Conservation (phyloP, 2,797 vertebrate species). For the Urophycis tenuis region DNA sequence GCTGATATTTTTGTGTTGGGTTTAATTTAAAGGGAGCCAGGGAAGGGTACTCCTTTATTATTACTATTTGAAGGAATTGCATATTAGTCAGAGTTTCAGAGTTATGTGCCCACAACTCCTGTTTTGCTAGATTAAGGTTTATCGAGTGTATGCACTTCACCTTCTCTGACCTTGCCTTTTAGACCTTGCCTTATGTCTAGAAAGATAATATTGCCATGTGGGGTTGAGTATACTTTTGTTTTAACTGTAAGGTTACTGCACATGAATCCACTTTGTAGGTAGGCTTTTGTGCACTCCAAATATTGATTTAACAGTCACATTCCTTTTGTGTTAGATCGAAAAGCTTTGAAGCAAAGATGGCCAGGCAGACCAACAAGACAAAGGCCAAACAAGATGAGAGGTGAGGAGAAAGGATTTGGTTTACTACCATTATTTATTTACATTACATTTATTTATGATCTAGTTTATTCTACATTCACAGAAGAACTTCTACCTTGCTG, state of each 20-base stretch:
- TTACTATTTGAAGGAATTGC: background rate
- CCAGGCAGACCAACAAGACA: constrained; percentile 71
- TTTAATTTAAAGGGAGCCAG: background rate
- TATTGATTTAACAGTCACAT: background rate
- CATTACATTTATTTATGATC: background rate
- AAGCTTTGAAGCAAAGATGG: constrained; percentile 69
- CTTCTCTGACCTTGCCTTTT: background rate
- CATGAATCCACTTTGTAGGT: background rate
- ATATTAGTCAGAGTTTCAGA: background rate
- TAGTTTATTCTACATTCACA: background rate
- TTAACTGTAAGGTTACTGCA: background rate
- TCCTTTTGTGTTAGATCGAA: constrained; percentile 58
- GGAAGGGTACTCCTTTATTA: background rate
- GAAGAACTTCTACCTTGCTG: background rate
- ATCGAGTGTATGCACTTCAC: background rate
- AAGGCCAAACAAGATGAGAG: constrained; percentile 83
- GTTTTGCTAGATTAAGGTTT: background rate
- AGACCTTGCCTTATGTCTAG: too few relatives aligned
- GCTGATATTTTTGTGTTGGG: background rate
- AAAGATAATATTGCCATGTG: background rate
- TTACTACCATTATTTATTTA: too few relatives aligned
- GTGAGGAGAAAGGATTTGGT: constrained; percentile 58
- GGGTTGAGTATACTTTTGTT: background rate
- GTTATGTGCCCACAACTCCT: background rate
- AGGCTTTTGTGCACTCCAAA: background rate